phyloP scores from a whole-genome alignment of 2,797 vertebrate species.

The Leptatherina wallacei region DNA sequence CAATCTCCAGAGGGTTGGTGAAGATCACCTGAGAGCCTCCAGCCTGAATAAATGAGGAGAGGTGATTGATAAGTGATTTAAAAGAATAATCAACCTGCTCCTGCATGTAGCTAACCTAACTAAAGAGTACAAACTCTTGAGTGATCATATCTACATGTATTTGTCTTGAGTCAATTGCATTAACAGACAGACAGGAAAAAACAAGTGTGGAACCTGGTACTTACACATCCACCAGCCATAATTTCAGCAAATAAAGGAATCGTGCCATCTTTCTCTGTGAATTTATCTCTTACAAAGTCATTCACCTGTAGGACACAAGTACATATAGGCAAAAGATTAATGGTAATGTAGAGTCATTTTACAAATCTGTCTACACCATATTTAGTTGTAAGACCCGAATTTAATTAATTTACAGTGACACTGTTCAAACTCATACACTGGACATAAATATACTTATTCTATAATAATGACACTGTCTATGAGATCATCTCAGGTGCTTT shows the following conservation, averaged over 20 bases:
- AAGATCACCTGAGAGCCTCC: slow-evolving; percentile 98
- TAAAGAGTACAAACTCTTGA: not conserved
- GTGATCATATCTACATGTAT: not conserved
- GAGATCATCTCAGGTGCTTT: not conserved
- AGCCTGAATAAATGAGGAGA: slow-evolving; percentile 81
- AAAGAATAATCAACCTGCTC: not conserved
- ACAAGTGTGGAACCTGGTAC: slow-evolving; percentile 66
- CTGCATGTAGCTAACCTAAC: not conserved
- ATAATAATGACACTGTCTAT: not conserved
- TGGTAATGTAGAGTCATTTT: not conserved
- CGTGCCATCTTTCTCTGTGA: slow-evolving; percentile 86
- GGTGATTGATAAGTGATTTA: not conserved
- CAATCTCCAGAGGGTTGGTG: slow-evolving; percentile 98
- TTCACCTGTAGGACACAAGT: slow-evolving; percentile 86
- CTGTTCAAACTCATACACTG: no score
- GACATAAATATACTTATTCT: not conserved
- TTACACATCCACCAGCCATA: slow-evolving; percentile 94
- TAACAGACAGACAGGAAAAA: slow-evolving; percentile 3
- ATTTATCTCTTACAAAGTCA: slow-evolving; percentile 97
- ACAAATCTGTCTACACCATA: not conserved
- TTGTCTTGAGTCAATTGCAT: not conserved
- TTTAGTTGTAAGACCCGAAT: not conserved
- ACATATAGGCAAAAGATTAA: not conserved
- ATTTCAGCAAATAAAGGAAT: slow-evolving; percentile 92
- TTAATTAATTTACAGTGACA: no score